Base-by-base conservation (phyloP, 35 echinoderm and acorn worm species). In the Acanthaster planci region DNA sequence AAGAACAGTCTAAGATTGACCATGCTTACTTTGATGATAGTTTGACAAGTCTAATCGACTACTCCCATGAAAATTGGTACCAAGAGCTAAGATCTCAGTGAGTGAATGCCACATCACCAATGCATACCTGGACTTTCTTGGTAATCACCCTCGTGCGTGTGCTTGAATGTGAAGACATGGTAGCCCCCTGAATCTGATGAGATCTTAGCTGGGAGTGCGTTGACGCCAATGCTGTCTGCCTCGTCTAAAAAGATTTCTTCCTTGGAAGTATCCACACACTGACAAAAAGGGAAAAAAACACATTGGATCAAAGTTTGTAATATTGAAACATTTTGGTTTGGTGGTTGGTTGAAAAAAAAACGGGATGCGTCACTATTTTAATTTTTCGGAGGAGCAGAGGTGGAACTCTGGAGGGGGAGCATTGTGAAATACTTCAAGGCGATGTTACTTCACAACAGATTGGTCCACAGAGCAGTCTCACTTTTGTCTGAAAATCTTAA, bases 91-190 rank as follows among this genome's bases (percentile, higher is more conserved):
- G n/a, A n/a, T n/a, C n/a, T n/a, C n/a, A n/a, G n/a, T n/a, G n/a
- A n/a, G n/a, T n/a, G n/a, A n/a, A n/a, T n/a, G n/a, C n/a, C n/a
- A n/a, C n/a, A n/a, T n/a, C n/a, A n/a, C n/a, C n/a, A n/a, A n/a
- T n/a, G n/a, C n/a, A n/a, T 87, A 97, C 95, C 82, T 39, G 42
- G 51, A 54, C 83, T 90, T 76, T 97, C 80, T 51, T 84, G 44
- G 47, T 67, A 77, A 82, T 97, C 95, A 1, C 95, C 95, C 86
- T 97, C 95, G 77, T 97, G 86, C 4, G 84, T 88, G 58, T 97
- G 95, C 39, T 93, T 85, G 77, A 93, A 97, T 6, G 81, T 80
- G 86, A 90, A 97, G 31, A 97, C 34, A 78, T 97, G 87, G 80
- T 97, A 97, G 26, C 95, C 78, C 4, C 91, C 82, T 1, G 57